Conservation (phyloP, 2,113 vertebrate species). For the Gorsachius goisagi region DNA sequence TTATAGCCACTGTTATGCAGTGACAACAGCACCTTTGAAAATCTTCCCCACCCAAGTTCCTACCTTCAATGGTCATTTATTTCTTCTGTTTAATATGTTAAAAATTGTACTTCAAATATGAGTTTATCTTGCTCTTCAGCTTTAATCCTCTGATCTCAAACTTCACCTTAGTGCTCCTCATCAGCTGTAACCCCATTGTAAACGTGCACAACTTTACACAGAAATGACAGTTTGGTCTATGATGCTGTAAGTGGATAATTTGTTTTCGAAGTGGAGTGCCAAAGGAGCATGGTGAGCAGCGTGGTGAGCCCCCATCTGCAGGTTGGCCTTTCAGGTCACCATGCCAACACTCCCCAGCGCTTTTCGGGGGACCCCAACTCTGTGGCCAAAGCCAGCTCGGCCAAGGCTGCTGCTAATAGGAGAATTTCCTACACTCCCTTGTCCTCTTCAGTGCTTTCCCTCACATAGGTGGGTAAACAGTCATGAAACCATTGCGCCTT, state of each 20-base stretch:
- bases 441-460: not conserved
- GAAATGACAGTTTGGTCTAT: not conserved
- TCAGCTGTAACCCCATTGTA: not conserved
- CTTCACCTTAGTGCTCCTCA: not conserved
- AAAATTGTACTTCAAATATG: not conserved
- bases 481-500: fast-evolving
- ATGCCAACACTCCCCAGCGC: fast-evolving
- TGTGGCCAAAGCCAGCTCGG: not conserved
- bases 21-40: not conserved
- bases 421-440: not conserved
- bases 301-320: fast-evolving
- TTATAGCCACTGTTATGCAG: not conserved
- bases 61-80: not conserved
- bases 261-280: not conserved
- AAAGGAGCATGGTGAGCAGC: no score
- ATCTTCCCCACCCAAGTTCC: not conserved
- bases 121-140: not conserved
- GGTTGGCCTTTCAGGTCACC: not conserved
- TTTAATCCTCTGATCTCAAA: not conserved
- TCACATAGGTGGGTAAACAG: not conserved
- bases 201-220: not conserved
- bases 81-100: not conserved
- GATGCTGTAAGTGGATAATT: not conserved
- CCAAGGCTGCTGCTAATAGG: not conserved
- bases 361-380: not conserved